These are phyloP conservation scores for Geococcyx californianus DNA, from an alignment of 2,113 vertebrate genomes.

Conservation along the genomic window DNA sequence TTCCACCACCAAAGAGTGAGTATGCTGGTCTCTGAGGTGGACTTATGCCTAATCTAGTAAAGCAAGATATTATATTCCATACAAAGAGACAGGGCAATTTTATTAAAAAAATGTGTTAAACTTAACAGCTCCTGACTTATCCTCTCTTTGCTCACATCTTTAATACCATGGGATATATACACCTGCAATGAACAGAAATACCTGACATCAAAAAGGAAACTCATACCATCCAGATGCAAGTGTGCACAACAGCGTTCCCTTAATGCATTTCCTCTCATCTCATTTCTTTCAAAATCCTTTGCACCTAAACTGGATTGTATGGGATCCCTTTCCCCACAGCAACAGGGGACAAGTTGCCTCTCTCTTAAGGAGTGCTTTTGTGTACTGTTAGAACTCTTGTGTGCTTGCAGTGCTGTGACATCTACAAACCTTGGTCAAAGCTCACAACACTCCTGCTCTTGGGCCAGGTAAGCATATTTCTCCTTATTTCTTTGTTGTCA, in stretches of 20 bases:
- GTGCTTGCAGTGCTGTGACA: background rate
- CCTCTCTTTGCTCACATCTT: background rate
- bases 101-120: background rate
- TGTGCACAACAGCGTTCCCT: background rate
- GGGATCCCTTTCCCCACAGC: background rate
- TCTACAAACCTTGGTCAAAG: background rate
- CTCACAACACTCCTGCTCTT: background rate
- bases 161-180: background rate
- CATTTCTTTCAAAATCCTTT: background rate
- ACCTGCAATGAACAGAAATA: background rate
- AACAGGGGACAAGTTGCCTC: background rate
- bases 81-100: background rate
- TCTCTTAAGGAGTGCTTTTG: background rate
- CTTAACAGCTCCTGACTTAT: background rate
- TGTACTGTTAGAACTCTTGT: background rate
- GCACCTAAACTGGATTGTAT: background rate
- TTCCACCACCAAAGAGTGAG: background rate
- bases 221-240: background rate
- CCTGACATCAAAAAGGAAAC: background rate
- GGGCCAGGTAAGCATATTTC: background rate
- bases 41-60: background rate
- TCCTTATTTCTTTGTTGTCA: background rate
- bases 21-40: background rate
- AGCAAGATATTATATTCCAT: background rate
- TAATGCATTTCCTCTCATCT: background rate